Evolutionary conservation across 2,888 invertebrate genomes (phyloP), one percentile per base, ranked within the genome.

Genomic region (Caradrina kadenii): DNA sequence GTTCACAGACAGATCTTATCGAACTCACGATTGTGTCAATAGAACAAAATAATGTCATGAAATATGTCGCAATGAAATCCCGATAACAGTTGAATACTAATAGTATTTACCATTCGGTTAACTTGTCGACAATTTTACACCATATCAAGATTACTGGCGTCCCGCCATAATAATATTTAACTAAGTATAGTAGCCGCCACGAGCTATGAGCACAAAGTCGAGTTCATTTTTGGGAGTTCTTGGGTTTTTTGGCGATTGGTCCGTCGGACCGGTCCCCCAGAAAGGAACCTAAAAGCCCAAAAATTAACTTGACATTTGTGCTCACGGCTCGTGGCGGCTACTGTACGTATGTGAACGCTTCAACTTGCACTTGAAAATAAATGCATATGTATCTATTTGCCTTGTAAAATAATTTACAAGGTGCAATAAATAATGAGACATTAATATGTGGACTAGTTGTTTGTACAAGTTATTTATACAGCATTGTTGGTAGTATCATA

Each of bases 1-100:
- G 86, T 87, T 88, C 87, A 87, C 65, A 80, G 79, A 83, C 79
- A 78, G 73, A 77, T 80, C 78, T 83, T 84, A 86, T 83, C 82
- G 22, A 56, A 53, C 61, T 65, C 55, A 63, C 17, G 45, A 45
- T 45, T 67, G 13, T 77, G 72, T 59, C 73, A 73, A 63, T 52
- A 69, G 39, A 56, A 66, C 52, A 54, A 62, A 67, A 68, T 74
- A 69, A 81, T 77, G 69, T 79, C 39, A n/a, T 66, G 63, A 78
- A 72, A 76, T 19, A 42, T 81, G 78, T 78, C 67, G 54, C 60
- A 78, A 76, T 75, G 70, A 66, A 39, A 48, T 62, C 13, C 35
- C 56, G 69, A 72, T 69, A 62, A 31, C 21, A 53, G 49, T 15
- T 58, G 19, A 76, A 67, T 55, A 52, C n/a, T 45, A 62, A 53